Evolutionary conservation across 2,888 invertebrate genomes (phyloP), one percentile per base, ranked within the genome.

Genomic region (Macrophya alboannulata): DNA sequence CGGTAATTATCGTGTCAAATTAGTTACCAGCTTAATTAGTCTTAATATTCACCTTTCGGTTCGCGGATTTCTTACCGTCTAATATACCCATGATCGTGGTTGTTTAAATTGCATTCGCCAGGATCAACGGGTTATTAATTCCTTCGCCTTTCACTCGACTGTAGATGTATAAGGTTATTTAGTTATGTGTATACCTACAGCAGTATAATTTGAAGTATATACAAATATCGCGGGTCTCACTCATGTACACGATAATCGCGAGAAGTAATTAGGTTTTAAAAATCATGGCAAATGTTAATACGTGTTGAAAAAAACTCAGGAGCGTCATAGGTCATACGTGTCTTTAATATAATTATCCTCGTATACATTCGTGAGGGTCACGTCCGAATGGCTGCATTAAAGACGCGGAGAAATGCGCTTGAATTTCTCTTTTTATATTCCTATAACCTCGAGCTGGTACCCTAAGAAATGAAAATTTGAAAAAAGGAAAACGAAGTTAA

Each of bases 401-500:
- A 77, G 55, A 76, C 76, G 48, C 76, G 76, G 48, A 76, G 76
- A 76, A 48, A 76, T 76, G 51, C 76, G 25, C 9, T 17, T 10
- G 31, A 77, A 77, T 77, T 77, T 77, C 77, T 77, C 55, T 77
- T 77, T 55, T 77, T 77, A 77, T 77, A 55, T 77, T 55, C 77
- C 77, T 37, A 74, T 51, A 51, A 51, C 37, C 17, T 31, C 17
- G n/a, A 9, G 31, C 37, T 51, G 5, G 10, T n/a, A 55, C 17
- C 17, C 51, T 37, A 17, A 17, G 9, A 45, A 45, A 74, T 74
- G 43, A 74, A 74, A 74, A 74, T 74, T 74, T 74, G n/a, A 45
- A 6, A 45, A 74, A 45, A 21, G 5, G 5, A 74, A 74, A 43
- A 9, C 6, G 5, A 12, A 45, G 45, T 21, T 21, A 43, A 74